Base-by-base conservation (phyloP, 2,113 vertebrate species). In the Pipa parva region DNA sequence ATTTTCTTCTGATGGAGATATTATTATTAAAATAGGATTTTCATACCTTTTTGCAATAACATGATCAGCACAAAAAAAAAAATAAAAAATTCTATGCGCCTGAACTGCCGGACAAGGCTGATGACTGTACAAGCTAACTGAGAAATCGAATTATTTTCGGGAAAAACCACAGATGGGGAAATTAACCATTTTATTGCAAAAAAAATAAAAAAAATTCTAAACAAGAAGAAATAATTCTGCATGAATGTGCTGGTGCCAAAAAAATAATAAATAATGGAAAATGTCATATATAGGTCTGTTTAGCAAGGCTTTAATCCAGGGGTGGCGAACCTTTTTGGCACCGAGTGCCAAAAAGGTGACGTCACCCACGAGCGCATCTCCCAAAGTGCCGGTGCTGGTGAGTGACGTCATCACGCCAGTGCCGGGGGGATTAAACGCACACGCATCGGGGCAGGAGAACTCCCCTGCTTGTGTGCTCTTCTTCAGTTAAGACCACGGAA, bases 71-170 rank as follows among this genome's bases (percentile, higher is more conserved):
- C 7, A 8, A 7, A 49, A 49, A 42, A 17, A 3, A 42, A 42
- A 42, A 17, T 42, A n/a, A 12, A 33, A 33, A 33, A 12, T 33
- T 33, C 31, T 12, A 5, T 33, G 31, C 31, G 5, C 46, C 15
- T 48, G 7, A 46, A 17, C 42, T 49, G 46, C 20, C 22, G 46
- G 8, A 21, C 18, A 24, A 49, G 18, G 46, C 4, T 25, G 37
- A 6, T 64, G 7, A 64, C 33, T 51, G 54, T 57, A 15, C 26
- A 72, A n/a, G 50, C 27, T 58, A 70, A 68, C 22, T 5, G 75
- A 73, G 72, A 17, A 31, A 36, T 63, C 72, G 57, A 69, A 79
- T 72, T 65, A 74, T 73, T 79, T 20, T 50, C 71, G 59, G 18
- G 58, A 52, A 67, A 73, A 36, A 27, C 24, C 39, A 42, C 39